These are phyloP conservation scores for Tokudaia tokunoshimensis DNA, from an alignment of 2,797 vertebrate genomes.

Conservation along the genomic window DNA sequence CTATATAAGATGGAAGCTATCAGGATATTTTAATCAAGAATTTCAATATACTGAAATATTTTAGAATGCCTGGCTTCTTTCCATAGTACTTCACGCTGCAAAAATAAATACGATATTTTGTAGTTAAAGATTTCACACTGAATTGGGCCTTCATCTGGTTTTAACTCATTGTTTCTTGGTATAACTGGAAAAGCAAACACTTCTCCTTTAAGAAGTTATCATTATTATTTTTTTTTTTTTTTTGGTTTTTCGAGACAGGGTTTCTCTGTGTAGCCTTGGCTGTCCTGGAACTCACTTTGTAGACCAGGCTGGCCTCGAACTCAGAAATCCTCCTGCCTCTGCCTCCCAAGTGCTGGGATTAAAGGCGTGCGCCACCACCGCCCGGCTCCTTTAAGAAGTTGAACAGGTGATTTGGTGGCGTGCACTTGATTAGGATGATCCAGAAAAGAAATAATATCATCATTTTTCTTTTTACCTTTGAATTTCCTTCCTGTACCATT, in stretches of 20 bases:
- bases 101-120: not conserved
- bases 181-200: conserved; percentile 8
- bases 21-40: conserved; percentile 54
- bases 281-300: no score
- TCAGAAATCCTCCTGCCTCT: no score
- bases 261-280: no score
- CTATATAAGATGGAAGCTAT: conserved; percentile 5
- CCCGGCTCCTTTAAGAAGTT: conserved; percentile 16
- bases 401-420: not conserved
- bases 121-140: conserved; percentile 23
- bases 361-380: no score
- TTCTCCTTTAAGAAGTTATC: conserved; percentile 20
- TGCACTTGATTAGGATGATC: not conserved
- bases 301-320: no score
- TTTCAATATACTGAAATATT: not conserved
- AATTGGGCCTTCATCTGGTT: conserved; percentile 10
- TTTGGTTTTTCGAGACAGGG: no score
- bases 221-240: no score
- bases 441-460: conserved; percentile 3
- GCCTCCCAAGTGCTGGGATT: no score
- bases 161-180: conserved; percentile 35
- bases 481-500: not conserved
- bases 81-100: not conserved
- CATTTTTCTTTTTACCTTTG: not conserved
- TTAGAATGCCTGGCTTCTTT: conserved; percentile 11